phyloP scores from a whole-genome alignment of 2,113 vertebrate genomes.

The Erythrolamprus reginae region DNA sequence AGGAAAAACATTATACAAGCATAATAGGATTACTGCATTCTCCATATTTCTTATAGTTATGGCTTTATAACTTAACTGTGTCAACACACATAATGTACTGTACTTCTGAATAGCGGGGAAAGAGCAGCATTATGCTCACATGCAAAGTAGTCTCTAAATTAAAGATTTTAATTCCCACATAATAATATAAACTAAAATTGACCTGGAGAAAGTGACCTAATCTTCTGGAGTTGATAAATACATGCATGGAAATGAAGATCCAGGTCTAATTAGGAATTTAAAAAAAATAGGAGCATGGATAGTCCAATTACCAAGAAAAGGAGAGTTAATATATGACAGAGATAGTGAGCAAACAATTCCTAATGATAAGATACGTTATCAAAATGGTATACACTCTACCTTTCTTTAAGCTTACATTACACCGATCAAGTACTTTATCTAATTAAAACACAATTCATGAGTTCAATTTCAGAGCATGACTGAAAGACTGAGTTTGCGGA shows the following conservation, averaged over 20 bases:
- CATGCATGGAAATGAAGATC: background rate
- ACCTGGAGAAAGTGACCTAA: background rate
- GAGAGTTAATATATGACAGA: background rate
- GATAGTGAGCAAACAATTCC: background rate
- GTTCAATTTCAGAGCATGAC: background rate
- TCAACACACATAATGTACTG: background rate
- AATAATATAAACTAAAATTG: background rate
- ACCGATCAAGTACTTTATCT: background rate
- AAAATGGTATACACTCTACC: background rate
- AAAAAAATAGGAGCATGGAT: background rate
- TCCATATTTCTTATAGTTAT: constrained; percentile 8
- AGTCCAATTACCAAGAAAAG: background rate
- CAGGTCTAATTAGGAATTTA: background rate
- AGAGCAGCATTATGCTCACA: background rate
- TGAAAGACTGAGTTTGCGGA: no score
- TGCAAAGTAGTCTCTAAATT: background rate
- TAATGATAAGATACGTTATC: background rate
- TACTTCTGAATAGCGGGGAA: background rate
- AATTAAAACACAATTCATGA: background rate
- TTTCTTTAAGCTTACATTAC: background rate
- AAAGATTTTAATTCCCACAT: background rate
- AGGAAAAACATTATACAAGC: background rate
- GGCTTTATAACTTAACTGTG: background rate
- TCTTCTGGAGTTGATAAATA: background rate
- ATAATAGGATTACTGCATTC: constrained; percentile 9